Evolutionary conservation across 2,113 vertebrate species (phyloP).

Genomic region (Tupaia chinensis): DNA sequence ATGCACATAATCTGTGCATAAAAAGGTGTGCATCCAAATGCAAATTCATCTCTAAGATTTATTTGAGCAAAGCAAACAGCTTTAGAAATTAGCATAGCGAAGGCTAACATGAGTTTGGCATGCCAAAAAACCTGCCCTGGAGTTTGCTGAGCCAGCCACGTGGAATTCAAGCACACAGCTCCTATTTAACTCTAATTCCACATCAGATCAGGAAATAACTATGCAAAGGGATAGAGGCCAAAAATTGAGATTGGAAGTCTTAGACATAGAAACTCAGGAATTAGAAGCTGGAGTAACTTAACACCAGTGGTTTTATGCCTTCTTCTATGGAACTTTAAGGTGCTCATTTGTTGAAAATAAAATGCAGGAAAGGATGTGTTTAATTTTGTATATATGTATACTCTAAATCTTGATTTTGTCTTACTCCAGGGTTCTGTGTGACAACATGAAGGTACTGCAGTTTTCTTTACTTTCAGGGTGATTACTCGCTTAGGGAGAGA

Average conservation of each 20-base stretch:
- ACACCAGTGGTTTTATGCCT: slow-evolving; percentile 75
- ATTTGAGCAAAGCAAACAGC: slow-evolving; percentile 76
- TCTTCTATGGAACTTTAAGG: slow-evolving; percentile 64
- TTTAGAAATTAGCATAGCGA: slow-evolving; percentile 79
- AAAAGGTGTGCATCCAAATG: slow-evolving; percentile 72
- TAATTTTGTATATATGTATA: slow-evolving; percentile 61
- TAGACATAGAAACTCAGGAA: slow-evolving; percentile 71
- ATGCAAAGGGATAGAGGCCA: slow-evolving; percentile 77
- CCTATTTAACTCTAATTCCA: slow-evolving; percentile 81
- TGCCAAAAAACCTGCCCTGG: slow-evolving; percentile 79
- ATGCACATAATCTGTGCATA: slow-evolving; percentile 66
- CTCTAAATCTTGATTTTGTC: background rate
- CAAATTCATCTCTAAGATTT: slow-evolving; percentile 68
- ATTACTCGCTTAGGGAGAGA: background rate
- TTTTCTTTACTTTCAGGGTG: slow-evolving; percentile 19
- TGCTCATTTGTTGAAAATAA: slow-evolving; percentile 65
- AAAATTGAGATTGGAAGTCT: slow-evolving; percentile 72
- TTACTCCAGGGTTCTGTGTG: background rate
- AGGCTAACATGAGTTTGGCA: slow-evolving; percentile 65
- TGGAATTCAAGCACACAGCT: slow-evolving; percentile 82
- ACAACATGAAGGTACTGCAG: slow-evolving; percentile 8
- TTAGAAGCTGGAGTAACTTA: slow-evolving; percentile 76
- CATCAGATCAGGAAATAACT: slow-evolving; percentile 83
- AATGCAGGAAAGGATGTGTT: slow-evolving; percentile 57
- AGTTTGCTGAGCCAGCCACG: slow-evolving; percentile 78